These are phyloP conservation scores for Melanotaenia parkinsoni DNA, from an alignment of 2,797 vertebrate species.

Conservation along the genomic window DNA sequence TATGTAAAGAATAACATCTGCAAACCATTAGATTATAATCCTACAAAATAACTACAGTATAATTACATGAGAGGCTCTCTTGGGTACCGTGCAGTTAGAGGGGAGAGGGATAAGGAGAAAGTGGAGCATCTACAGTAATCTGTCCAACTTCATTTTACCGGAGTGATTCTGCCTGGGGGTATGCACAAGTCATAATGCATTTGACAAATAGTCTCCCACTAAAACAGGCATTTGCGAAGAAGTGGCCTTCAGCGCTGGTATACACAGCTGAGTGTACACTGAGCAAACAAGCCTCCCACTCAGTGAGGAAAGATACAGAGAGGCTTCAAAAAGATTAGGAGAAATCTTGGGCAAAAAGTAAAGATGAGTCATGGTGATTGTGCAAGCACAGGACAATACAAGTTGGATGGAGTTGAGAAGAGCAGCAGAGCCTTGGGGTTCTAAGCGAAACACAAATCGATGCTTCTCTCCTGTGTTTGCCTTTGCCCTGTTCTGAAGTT, in stretches of 20 bases:
- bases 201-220: slow-evolving; percentile 86
- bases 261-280: slow-evolving; percentile 82
- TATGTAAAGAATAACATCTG: slow-evolving; percentile 74
- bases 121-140: slow-evolving; percentile 82
- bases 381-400: slow-evolving; percentile 74
- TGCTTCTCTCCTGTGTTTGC: slow-evolving; percentile 57
- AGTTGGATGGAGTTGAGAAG: slow-evolving; percentile 70
- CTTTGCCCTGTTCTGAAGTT: slow-evolving; percentile 57
- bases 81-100: slow-evolving; percentile 63
- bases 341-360: slow-evolving; percentile 79
- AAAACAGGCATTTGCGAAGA: slow-evolving; percentile 86
- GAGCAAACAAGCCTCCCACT: slow-evolving; percentile 87
- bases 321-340: slow-evolving; percentile 81
- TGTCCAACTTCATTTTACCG: slow-evolving; percentile 84
- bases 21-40: slow-evolving; percentile 75
- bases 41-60: slow-evolving; percentile 74
- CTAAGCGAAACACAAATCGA: slow-evolving; percentile 64
- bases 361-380: slow-evolving; percentile 82
- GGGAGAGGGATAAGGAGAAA: slow-evolving; percentile 71
- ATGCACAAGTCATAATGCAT: slow-evolving; percentile 86
- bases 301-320: slow-evolving; percentile 74
- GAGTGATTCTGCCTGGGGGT: slow-evolving; percentile 81
- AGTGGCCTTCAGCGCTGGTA: slow-evolving; percentile 85
- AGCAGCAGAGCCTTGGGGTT: slow-evolving; percentile 68
- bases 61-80: slow-evolving; percentile 73